A percentile compares a stretch with the other conserved stretches of the same genome.
Evolutionary conservation across 1,140 invertebrate genomes (phyloP).

Genomic region (Drosophila ercepeae): DNA sequence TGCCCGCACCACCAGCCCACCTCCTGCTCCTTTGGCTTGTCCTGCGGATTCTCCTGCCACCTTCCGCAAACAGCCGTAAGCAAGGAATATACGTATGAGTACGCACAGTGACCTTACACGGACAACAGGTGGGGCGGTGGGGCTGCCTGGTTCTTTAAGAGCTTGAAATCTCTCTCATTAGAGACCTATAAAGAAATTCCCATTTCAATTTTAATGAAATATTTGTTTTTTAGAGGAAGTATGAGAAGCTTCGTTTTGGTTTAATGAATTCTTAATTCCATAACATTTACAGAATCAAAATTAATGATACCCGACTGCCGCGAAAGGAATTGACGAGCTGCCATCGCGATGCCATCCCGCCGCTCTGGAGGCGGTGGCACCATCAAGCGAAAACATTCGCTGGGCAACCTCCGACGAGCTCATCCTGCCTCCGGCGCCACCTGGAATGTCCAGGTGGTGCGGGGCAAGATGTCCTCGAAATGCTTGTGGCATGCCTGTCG

Average conservation of each 20-base stretch:
- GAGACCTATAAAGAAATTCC: too few relatives aligned
- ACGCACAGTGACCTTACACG: constrained; percentile 17
- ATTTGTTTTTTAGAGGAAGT: background rate
- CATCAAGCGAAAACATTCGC: constrained; percentile 85
- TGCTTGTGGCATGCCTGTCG: constrained; percentile 96
- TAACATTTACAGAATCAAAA: constrained; percentile 30
- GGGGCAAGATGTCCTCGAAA: constrained; percentile 92
- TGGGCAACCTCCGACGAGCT: constrained; percentile 86
- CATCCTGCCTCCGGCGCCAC: constrained; percentile 89
- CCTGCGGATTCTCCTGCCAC: constrained; percentile 6
- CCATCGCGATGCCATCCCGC: constrained; percentile 76
- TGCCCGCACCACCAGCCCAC: constrained; percentile 14
- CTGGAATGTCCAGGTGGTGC: constrained; percentile 89
- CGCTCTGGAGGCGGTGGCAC: constrained; percentile 83
- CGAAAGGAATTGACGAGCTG: constrained; percentile 1
- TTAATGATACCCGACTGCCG: constrained; percentile 18
- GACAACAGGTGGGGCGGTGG: constrained; percentile 32
- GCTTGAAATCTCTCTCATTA: too few relatives aligned
- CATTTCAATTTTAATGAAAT: too few relatives aligned
- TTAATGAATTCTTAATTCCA: too few relatives aligned
- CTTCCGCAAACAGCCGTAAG: constrained; percentile 22
- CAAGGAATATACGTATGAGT: constrained; percentile 7
- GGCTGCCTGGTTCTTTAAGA: too few relatives aligned
- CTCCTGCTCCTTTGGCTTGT: background rate
- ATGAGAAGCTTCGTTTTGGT: too few relatives aligned